Base-by-base conservation (phyloP, 1,140 invertebrate species). In the Ceratina australensis region DNA sequence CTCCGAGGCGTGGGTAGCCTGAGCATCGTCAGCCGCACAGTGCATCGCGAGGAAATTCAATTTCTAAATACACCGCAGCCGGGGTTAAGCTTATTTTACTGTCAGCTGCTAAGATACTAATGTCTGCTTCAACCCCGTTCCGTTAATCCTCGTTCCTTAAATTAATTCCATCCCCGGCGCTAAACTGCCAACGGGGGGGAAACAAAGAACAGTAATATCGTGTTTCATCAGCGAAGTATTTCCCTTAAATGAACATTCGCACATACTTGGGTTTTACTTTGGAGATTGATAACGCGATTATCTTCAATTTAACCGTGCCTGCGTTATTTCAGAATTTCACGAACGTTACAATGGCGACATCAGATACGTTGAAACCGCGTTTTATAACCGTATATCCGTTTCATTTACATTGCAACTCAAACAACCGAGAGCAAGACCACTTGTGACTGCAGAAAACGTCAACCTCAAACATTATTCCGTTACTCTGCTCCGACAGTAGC, bases 31-130 rank as follows among this genome's bases (percentile, higher is more conserved):
- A 56, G 20, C 26, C 28, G 33, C 16, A 49, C 28, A 42, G 50
- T 42, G 12, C 66, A 16, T 72, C 54, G 69, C 63, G 24, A n/a
- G 68, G 59, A 78, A 83, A 83, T 83, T 83, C 74, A 82, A 83
- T 83, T 82, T 63, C 59, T 59, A 47, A 12, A 69, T 61, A 52
- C 64, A 22, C 22, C 20, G 54, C 22, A 42, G 42, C 64, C 63
- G 50, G 67, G 47, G 73, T 33, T 56, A 60, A 75, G 24, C 54
- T 18, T 54, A 50, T 42, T 50, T 60, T 28, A 13, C 47, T 15
- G 42, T 22, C 24, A 7, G 18, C 47, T 67, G 20, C 18, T 33
- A 49, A 67, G 54, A 50, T 28, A 22, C 20, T 54, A 26, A 74
- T 47, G 61, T 13, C 22, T 49, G 13, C 20, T 66, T 66, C 50